Percentiles rank a stretch among this genome's conserved stretches.
phyloP scores from a whole-genome alignment of 2,888 invertebrate species.

The Diaperis boleti region DNA sequence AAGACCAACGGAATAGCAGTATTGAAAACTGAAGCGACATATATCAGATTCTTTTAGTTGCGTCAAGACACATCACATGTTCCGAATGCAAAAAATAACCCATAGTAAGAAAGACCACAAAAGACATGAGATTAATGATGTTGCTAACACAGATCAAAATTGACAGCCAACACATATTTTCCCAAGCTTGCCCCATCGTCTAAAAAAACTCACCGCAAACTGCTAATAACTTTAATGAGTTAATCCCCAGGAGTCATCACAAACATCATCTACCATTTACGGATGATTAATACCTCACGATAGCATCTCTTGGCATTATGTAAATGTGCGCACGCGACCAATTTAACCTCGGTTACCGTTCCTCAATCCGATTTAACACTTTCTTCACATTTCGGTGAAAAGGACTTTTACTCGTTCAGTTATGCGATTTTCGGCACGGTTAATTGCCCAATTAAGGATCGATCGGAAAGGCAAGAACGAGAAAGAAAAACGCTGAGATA shows the following conservation, averaged over 20 bases:
- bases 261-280: neutral
- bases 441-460: neutral
- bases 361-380: neutral
- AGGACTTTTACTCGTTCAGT: conserved; percentile 7
- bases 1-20: too few species aligned
- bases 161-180: too few species aligned
- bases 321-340: conserved; percentile 5
- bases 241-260: neutral
- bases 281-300: conserved; percentile 6
- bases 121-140: too few species aligned
- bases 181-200: too few species aligned
- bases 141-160: too few species aligned
- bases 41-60: too few species aligned
- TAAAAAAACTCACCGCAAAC: too few species aligned
- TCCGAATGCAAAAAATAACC: too few species aligned
- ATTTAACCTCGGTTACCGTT: neutral
- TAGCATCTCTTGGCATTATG: neutral
- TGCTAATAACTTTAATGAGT: too few species aligned
- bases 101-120: too few species aligned
- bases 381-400: conserved; percentile 11
- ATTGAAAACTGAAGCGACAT: too few species aligned
- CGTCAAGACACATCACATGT: too few species aligned
- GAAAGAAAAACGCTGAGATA: neutral
- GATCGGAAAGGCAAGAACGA: neutral
- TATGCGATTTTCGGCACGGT: conserved; percentile 1